These are phyloP conservation scores for Pangasianodon hypophthalmus DNA, from an alignment of 2,113 vertebrate genomes.

Conservation along the genomic window DNA sequence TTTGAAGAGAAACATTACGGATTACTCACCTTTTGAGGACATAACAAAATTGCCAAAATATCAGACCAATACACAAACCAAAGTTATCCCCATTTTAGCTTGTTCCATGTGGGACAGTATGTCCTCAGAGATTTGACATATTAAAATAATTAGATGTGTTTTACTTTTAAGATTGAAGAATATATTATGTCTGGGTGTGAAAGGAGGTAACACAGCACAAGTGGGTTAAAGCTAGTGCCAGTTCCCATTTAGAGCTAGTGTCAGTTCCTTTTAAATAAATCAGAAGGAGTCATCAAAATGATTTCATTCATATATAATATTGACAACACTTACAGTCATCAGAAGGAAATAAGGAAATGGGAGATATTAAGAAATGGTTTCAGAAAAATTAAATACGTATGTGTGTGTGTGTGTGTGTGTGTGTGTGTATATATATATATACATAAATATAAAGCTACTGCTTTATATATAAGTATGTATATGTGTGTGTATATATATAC, in stretches of 20 bases:
- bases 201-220: slow-evolving; percentile 59
- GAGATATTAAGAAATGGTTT: neutral
- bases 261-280: neutral
- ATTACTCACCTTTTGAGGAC: neutral
- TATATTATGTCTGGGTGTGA: slow-evolving; percentile 63
- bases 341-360: neutral
- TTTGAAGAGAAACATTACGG: neutral
- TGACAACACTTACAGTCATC: neutral
- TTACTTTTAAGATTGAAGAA: slow-evolving; percentile 71
- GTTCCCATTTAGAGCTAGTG: slow-evolving; percentile 61
- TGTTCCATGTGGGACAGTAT: slow-evolving; percentile 61
- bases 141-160: slow-evolving; percentile 74
- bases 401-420: too few relatives aligned
- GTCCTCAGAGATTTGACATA: slow-evolving; percentile 69
- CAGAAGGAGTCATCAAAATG: neutral
- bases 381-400: too few relatives aligned
- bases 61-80: neutral
- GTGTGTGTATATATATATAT: too few relatives aligned
- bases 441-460: too few relatives aligned
- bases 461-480: too few relatives aligned
- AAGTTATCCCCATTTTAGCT: slow-evolving; percentile 59
- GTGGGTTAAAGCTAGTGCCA: slow-evolving; percentile 62
- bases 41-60: neutral
- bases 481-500: too few relatives aligned
- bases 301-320: neutral